Conservation (phyloP, 2,113 vertebrate genomes). For the Tetraodon nigroviridis region DNA sequence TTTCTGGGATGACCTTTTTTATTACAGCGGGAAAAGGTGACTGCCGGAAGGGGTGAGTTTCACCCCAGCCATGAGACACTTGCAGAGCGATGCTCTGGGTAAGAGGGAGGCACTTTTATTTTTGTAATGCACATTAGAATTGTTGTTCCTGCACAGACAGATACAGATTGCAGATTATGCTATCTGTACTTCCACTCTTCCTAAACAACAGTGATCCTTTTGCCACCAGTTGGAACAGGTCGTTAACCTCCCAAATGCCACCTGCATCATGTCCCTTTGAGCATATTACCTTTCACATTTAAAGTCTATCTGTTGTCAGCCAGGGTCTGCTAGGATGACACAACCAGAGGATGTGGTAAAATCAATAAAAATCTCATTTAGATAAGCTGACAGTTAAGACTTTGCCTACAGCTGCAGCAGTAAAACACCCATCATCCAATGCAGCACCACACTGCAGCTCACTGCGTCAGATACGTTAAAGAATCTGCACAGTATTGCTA, state of each 20-base stretch:
- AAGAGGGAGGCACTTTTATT: background rate
- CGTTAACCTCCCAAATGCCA: conserved; percentile 34
- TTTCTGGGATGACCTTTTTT: conserved; percentile 47
- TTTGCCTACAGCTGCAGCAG: conserved; percentile 15
- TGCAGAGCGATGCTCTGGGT: background rate
- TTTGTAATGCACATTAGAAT: background rate
- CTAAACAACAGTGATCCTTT: conserved; percentile 16
- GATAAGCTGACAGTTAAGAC: conserved; percentile 52
- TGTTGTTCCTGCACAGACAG: background rate
- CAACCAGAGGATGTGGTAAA: conserved; percentile 20
- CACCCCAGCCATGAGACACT: background rate
- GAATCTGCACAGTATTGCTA: conserved; percentile 16
- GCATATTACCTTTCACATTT: conserved; percentile 52
- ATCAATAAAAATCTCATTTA: conserved; percentile 61
- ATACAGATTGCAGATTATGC: background rate
- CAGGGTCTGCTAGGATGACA: conserved; percentile 26
- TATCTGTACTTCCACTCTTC: background rate
- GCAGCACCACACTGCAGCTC: conserved; percentile 28
- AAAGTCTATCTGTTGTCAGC: conserved; percentile 22
- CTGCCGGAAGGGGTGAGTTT: conserved; percentile 9
- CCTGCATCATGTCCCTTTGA: conserved; percentile 28
- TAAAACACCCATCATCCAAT: conserved; percentile 16
- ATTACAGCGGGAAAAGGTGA: conserved; percentile 20
- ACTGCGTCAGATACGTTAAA: conserved; percentile 41
- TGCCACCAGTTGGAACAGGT: conserved; percentile 21